Evolutionary conservation across 2,888 invertebrate species (phyloP), one percentile per base, ranked within the genome.

Genomic region (Aporophyla lueneburgensis): DNA sequence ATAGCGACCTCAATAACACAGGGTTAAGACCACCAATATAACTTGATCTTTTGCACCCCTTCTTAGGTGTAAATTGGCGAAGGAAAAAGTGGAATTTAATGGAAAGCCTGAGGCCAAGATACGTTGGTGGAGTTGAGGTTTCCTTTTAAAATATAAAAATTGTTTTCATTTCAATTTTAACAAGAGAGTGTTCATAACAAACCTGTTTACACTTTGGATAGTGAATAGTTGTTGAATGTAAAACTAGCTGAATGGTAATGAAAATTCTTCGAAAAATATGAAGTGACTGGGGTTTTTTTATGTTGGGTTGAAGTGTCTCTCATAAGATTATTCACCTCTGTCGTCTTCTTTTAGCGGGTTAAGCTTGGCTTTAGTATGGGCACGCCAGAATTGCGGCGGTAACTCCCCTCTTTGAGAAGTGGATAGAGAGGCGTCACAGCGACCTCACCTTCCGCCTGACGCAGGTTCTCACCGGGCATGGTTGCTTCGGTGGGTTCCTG

Each of bases 101-200:
- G 81, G 83, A 87, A 88, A 80, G 71, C 72, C 65, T 77, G 74
- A 72, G 93, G 16, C 90, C 92, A 84, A 61, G 65, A 76, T 82
- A 83, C 0, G 6, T 0, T 89, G 89, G 92, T 5, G n/a, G 40
- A 7, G 21, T 67, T 53, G 70, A 65, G 86, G 88, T 88, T 91
- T 89, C 87, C 89, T 90, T 92, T 87, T 86, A 89, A 92, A 92
- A 91, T 91, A 90, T 90, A 90, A 92, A 93, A 91, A 82, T 89
- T 90, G 89, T 91, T 91, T 92, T 89, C 84, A 87, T 90, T 89
- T 85, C 86, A 88, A 90, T 90, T 88, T 90, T 83, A 87, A 90
- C 89, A 89, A 90, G 87, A 83, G 88, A 84, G 86, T 87, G 88
- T 87, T 89, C 81, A 88, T 89, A 90, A 89, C 86, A 89, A 89